These are phyloP conservation scores for Hybognathus amarus DNA, from an alignment of 2,797 vertebrate genomes.

Conservation along the genomic window DNA sequence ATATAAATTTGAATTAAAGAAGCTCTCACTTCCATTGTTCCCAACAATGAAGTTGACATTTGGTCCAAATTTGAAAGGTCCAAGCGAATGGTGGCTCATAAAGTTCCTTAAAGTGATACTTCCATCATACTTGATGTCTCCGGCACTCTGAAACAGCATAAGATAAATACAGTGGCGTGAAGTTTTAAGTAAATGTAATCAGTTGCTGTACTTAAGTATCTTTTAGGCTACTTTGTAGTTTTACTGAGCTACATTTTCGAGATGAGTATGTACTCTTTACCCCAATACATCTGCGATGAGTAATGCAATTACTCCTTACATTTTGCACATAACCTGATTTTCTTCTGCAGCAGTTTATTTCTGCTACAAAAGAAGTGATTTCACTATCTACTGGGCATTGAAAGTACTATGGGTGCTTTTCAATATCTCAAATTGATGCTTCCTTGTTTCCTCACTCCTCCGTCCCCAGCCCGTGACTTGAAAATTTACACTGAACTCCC, in stretches of 20 bases:
- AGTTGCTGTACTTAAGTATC: neutral
- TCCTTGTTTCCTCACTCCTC: too few relatives aligned
- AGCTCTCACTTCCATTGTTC: slow-evolving; percentile 63
- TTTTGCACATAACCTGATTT: neutral
- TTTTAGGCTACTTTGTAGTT: neutral
- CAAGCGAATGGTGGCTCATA: slow-evolving; percentile 89
- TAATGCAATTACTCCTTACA: neutral
- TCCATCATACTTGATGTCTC: slow-evolving; percentile 89
- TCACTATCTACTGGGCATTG: neutral
- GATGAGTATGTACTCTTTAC: neutral
- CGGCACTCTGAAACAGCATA: slow-evolving; percentile 68
- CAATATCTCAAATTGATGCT: too few relatives aligned
- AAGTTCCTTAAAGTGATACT: slow-evolving; percentile 90
- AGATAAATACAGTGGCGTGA: neutral
- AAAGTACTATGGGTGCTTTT: neutral
- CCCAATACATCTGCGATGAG: neutral
- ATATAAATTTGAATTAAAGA: neutral
- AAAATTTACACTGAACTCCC: too few relatives aligned
- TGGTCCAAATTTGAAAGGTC: slow-evolving; percentile 88
- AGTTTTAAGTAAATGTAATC: neutral
- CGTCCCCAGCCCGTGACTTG: too few relatives aligned
- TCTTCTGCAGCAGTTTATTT: neutral
- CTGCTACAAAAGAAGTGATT: neutral
- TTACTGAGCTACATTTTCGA: neutral
- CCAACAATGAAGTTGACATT: slow-evolving; percentile 86